These are phyloP conservation scores for Callopanchax toddi DNA, from an alignment of 2,113 vertebrate species.

Conservation along the genomic window DNA sequence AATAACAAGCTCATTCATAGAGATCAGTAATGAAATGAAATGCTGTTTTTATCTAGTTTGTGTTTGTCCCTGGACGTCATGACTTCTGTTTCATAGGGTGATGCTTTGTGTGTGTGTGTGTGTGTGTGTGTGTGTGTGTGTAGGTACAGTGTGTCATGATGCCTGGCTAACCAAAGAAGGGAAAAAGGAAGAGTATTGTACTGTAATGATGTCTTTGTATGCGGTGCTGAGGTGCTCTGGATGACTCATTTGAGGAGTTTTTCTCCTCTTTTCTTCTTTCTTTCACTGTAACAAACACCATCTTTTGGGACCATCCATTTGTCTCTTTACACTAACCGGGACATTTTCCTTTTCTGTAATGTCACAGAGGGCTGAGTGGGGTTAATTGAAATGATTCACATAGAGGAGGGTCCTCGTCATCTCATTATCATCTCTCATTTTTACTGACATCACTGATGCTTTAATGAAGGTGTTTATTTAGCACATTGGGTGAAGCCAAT, in stretches of 20 bases:
- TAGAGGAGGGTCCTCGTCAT: constrained; percentile 18
- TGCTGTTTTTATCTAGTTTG: constrained; percentile 36
- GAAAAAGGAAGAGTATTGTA: constrained; percentile 9
- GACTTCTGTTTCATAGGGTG: constrained; percentile 36
- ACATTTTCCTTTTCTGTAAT: constrained; percentile 6
- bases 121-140: constrained; percentile 20
- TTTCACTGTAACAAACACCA: constrained; percentile 23
- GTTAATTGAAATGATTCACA: constrained; percentile 29
- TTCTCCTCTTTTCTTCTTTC: constrained; percentile 11
- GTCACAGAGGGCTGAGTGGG: background rate
- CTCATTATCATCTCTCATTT: constrained; percentile 2
- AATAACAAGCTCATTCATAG: constrained; percentile 35
- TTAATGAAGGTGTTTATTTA: constrained; percentile 20
- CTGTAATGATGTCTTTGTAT: constrained; percentile 27
- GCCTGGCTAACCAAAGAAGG: constrained; percentile 27
- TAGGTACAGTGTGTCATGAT: constrained; percentile 25
- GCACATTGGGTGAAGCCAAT: constrained; percentile 7
- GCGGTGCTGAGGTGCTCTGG: constrained; percentile 27
- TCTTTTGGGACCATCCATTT: constrained; percentile 15
- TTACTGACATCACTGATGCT: constrained; percentile 2
- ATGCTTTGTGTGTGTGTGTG: constrained; percentile 35
- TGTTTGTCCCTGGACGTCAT: constrained; percentile 6
- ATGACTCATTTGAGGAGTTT: constrained; percentile 63
- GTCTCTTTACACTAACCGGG: background rate
- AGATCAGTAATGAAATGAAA: constrained; percentile 44